phyloP scores from a whole-genome alignment of 2,113 vertebrate species.

The Motacilla alba region DNA sequence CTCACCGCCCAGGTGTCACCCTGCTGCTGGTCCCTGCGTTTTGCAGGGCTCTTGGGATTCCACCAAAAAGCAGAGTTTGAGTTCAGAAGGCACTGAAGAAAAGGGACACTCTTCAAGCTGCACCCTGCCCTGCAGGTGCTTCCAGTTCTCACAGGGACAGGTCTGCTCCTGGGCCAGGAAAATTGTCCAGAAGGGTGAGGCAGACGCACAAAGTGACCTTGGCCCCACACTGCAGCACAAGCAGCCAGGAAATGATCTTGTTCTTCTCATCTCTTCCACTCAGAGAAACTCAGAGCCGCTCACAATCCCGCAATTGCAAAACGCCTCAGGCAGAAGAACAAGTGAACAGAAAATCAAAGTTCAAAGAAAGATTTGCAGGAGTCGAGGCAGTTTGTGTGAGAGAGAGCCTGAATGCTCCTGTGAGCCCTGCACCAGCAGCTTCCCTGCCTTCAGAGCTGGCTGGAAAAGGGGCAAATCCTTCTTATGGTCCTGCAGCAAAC shows the following conservation, averaged over 20 bases:
- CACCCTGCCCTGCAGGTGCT: neutral
- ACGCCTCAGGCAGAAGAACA: neutral
- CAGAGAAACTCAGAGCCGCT: neutral
- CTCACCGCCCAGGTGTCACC: neutral
- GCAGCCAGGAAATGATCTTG: neutral
- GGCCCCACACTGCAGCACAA: neutral
- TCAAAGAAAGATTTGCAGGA: neutral
- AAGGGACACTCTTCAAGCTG: neutral
- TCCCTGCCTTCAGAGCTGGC: neutral
- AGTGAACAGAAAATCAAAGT: constrained; percentile 21
- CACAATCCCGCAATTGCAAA: neutral
- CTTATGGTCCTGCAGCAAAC: neutral
- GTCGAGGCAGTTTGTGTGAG: neutral
- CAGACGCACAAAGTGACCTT: neutral
- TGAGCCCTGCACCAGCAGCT: neutral
- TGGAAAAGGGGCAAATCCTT: neutral
- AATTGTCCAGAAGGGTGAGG: neutral
- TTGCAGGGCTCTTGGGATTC: neutral
- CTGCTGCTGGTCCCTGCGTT: neutral
- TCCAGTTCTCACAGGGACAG: fast-evolving
- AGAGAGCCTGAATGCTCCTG: neutral
- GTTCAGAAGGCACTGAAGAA: neutral
- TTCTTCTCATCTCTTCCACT: constrained; percentile 7
- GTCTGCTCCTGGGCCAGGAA: neutral
- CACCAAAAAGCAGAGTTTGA: neutral